Evolutionary conservation across 2,888 invertebrate species (phyloP), one percentile per base, ranked within the genome.

Genomic region (Ormyrus thymus): DNA sequence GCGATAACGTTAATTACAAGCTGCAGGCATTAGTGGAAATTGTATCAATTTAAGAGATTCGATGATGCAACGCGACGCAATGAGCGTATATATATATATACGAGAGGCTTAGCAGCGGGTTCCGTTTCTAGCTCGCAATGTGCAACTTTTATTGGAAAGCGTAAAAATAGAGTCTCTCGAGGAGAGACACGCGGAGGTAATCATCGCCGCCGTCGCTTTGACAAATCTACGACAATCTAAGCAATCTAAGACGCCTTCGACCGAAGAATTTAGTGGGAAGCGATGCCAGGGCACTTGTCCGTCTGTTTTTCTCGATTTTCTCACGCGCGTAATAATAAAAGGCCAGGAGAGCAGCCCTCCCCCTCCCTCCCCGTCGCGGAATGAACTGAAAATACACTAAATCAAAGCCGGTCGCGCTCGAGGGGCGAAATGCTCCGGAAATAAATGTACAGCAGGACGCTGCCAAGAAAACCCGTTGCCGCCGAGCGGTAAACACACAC

Each of bases 221-320:
- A 79, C 80, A 80, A 82, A 82, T 83, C 74, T 73, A 62, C 64
- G 75, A 81, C 82, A 69, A 81, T 82, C 79, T 72, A 62, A 75
- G 79, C 70, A 79, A 81, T 81, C 71, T 80, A 56, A 46, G 69
- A 29, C 29, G 29, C 68, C 61, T 29, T 13, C 43, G 53, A 51
- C 62, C 29, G 55, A 55, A 61, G 72, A 81, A 81, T 82, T 64
- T 69, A 59, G 72, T 75, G 76, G 48, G 50, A 66, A 75, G 46
- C 68, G 55, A 76, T 79, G 79, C 81, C 79, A 79, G 72, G 53
- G 59, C 73, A 78, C 61, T 66, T 13, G 72, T 62, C 61, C n/a
- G 8, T 62, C 15, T 74, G 46, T 69, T 69, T 69, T 69, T 69
- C 74, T 64, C 65, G 29, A 29, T 29, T 61, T 58, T 62, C 58